phyloP scores from a whole-genome alignment of 2,113 vertebrate species.

The Malurus cyaneus region DNA sequence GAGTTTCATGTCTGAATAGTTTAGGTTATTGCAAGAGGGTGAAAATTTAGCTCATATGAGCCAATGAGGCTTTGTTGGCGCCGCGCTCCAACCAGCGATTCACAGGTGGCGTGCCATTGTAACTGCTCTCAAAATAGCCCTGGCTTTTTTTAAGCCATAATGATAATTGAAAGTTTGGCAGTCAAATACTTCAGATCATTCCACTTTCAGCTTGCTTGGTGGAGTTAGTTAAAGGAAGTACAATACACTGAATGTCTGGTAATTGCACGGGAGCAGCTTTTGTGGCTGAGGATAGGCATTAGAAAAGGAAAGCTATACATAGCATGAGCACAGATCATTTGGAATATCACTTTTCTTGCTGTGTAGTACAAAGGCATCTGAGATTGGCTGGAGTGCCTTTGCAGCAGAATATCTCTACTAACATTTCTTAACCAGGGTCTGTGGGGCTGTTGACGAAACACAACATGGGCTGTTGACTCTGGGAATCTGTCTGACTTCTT shows the following conservation, averaged over 20 bases:
- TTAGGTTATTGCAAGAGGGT: conserved; percentile 27
- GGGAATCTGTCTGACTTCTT: not conserved
- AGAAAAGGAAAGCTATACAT: not conserved
- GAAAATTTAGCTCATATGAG: not conserved
- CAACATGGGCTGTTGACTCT: not conserved
- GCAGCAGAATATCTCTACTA: not conserved
- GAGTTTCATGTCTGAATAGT: not conserved
- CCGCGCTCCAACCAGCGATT: not conserved
- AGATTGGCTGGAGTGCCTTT: not conserved
- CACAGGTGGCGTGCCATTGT: conserved; percentile 48
- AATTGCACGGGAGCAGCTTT: not conserved
- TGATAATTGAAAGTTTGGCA: conserved; percentile 53
- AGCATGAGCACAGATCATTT: not conserved
- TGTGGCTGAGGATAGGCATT: not conserved
- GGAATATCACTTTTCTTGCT: not conserved
- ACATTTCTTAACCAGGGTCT: not conserved
- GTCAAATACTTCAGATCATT: conserved; percentile 13
- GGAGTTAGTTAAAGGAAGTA: not conserved
- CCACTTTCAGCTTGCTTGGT: conserved; percentile 16
- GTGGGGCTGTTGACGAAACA: not conserved
- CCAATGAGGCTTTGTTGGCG: not conserved
- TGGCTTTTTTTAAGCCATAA: conserved; percentile 24
- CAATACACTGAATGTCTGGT: not conserved
- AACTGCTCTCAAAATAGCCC: conserved; percentile 29
- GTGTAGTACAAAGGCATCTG: not conserved